A percentile compares a stretch with the other conserved stretches of the same genome.
Conservation (phyloP, 2,888 invertebrate genomes). For the Clusia tigrina region DNA sequence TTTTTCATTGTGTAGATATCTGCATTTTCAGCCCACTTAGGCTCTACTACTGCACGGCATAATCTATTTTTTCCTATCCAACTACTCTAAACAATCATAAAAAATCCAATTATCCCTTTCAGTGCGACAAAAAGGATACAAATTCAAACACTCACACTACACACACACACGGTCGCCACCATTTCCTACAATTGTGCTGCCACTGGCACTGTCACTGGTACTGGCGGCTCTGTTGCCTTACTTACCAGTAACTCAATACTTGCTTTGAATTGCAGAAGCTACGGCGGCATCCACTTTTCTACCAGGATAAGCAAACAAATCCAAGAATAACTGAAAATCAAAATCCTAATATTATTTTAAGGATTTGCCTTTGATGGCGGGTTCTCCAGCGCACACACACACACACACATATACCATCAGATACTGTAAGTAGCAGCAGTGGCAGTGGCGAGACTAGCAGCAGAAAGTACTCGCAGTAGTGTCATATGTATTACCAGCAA, state of each 20-base stretch:
- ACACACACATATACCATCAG: background rate
- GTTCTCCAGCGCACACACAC: background rate
- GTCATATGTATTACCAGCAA: background rate
- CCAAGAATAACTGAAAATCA: constrained; percentile 16
- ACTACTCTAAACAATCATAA: constrained; percentile 7
- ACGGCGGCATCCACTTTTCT: constrained; percentile 4
- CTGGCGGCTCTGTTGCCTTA: background rate
- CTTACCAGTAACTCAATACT: no score
- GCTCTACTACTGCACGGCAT: background rate
- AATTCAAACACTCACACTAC: constrained; percentile 24
- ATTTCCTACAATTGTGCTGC: background rate
- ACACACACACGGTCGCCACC: constrained; percentile 4
- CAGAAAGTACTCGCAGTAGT: no score
- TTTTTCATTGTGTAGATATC: no score
- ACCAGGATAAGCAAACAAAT: constrained; percentile 23
- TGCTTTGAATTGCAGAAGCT: no score
- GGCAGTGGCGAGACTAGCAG: no score
- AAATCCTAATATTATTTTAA: constrained; percentile 23
- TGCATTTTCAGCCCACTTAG: no score
- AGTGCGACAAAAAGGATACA: constrained; percentile 29
- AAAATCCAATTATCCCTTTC: constrained; percentile 35
- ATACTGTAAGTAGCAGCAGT: no score
- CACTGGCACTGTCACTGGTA: background rate
- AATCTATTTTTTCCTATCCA: constrained; percentile 1
- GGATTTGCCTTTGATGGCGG: constrained; percentile 18